A percentile compares a stretch with the other conserved stretches of the same genome.
Evolutionary conservation across 2,888 invertebrate genomes (phyloP).

Genomic region (Eubasilissa splendida): DNA sequence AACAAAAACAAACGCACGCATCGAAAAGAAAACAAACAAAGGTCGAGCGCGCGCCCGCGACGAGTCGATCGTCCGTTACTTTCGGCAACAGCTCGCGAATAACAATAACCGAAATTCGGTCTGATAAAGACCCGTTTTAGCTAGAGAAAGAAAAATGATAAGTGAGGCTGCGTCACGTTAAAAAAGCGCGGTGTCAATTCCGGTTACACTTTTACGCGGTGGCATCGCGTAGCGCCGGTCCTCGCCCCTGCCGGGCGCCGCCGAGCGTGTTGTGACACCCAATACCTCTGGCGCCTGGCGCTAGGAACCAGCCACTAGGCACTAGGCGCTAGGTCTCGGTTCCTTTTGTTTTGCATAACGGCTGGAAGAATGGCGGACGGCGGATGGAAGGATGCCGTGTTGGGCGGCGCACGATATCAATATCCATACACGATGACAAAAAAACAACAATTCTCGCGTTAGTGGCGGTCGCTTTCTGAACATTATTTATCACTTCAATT

Average conservation of each 20-base stretch:
- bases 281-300: conserved; percentile 7
- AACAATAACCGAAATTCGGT: background rate
- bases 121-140: background rate
- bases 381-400: too few relatives aligned
- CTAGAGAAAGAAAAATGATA: background rate
- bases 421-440: too few relatives aligned
- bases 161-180: background rate
- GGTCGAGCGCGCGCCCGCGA: background rate
- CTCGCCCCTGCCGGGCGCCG: background rate
- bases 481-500: too few relatives aligned
- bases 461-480: too few relatives aligned
- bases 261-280: background rate
- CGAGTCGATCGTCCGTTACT: background rate
- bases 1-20: conserved; percentile 21
- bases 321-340: background rate
- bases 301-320: background rate
- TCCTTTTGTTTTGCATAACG: conserved; percentile 9
- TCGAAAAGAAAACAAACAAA: background rate
- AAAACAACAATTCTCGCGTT: too few relatives aligned
- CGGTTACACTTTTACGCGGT: conserved; percentile 6
- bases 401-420: too few relatives aligned
- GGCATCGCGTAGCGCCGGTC: background rate
- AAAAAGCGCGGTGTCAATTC: background rate
- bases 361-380: background rate
- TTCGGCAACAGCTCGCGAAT: background rate